These are phyloP conservation scores for Myotis pilosus DNA, from an alignment of 2,797 vertebrate species.

Conservation along the genomic window DNA sequence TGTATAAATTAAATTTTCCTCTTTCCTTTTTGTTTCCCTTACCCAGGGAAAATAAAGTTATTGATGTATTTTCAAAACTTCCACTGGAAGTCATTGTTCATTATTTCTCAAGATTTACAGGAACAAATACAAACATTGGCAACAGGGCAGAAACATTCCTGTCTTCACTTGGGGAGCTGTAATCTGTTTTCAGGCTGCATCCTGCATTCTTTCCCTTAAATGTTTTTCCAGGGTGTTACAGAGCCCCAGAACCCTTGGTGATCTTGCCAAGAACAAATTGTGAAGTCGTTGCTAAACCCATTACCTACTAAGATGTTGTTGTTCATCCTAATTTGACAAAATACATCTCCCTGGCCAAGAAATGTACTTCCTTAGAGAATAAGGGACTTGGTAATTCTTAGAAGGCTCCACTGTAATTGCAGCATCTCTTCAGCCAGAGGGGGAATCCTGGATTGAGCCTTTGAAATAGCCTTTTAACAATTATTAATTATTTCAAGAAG, in stretches of 20 bases:
- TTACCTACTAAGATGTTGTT: conserved; percentile 80
- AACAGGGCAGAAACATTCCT: neutral
- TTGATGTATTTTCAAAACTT: neutral
- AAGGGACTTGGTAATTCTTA: conserved; percentile 66
- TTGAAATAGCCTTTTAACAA: neutral
- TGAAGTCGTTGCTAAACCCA: conserved; percentile 78
- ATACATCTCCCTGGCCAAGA: conserved; percentile 67
- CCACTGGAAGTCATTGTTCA: neutral
- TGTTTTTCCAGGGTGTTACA: conserved; percentile 76
- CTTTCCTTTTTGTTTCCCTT: neutral
- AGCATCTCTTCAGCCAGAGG: conserved; percentile 35
- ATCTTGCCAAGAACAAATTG: conserved; percentile 84
- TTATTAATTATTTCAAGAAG: neutral
- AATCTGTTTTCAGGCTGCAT: conserved; percentile 75
- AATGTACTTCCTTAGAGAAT: conserved; percentile 72
- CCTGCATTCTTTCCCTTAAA: conserved; percentile 75
- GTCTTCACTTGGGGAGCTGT: conserved; percentile 64
- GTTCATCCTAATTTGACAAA: conserved; percentile 79
- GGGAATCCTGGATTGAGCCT: conserved; percentile 34
- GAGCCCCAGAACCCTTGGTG: conserved; percentile 63
- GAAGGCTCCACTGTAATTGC: conserved; percentile 54
- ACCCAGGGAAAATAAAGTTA: neutral
- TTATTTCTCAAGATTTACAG: conserved; percentile 16
- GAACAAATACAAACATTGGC: conserved; percentile 7
- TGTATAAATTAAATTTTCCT: neutral